phyloP scores from a whole-genome alignment of 2,888 invertebrate genomes.

The Drosophila ezoana region DNA sequence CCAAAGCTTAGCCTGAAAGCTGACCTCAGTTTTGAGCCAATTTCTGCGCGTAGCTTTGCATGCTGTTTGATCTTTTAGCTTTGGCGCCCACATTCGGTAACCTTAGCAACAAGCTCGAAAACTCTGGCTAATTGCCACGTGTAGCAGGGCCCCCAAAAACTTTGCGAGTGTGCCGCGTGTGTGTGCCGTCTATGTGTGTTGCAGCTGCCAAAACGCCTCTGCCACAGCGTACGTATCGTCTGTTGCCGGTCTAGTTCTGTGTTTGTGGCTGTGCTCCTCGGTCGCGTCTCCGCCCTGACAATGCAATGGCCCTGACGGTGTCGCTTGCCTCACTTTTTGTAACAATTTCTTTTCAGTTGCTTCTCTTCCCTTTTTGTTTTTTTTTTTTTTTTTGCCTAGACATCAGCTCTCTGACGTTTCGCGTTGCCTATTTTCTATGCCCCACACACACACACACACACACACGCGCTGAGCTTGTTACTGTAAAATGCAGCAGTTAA shows the following conservation, averaged over 20 bases:
- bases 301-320: constrained; percentile 59
- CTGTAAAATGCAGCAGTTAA: constrained; percentile 78
- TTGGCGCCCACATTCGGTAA: constrained; percentile 22
- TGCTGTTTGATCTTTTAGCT: constrained; percentile 43
- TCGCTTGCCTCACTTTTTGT: constrained; percentile 65
- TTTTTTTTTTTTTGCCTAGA: constrained; percentile 53
- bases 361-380: constrained; percentile 36
- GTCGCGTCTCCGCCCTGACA: constrained; percentile 41
- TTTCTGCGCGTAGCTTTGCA: constrained; percentile 37
- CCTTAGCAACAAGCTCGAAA: constrained; percentile 30
- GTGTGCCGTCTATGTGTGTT: constrained; percentile 10
- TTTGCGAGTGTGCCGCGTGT: not conserved
- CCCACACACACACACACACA: constrained; percentile 43
- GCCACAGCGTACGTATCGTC: constrained; percentile 55
- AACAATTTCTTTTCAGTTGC: constrained; percentile 70
- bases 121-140: constrained; percentile 67
- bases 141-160: constrained; percentile 56
- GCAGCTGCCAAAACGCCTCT: constrained; percentile 49
- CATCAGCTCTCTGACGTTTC: constrained; percentile 70
- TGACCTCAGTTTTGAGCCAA: constrained; percentile 30
- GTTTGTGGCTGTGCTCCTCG: constrained; percentile 13
- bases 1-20: constrained; percentile 19
- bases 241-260: constrained; percentile 70
- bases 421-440: constrained; percentile 70
- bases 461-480: constrained; percentile 70